phyloP scores from a whole-genome alignment of 2,888 invertebrate genomes.

The Ichneumoninae sp. region DNA sequence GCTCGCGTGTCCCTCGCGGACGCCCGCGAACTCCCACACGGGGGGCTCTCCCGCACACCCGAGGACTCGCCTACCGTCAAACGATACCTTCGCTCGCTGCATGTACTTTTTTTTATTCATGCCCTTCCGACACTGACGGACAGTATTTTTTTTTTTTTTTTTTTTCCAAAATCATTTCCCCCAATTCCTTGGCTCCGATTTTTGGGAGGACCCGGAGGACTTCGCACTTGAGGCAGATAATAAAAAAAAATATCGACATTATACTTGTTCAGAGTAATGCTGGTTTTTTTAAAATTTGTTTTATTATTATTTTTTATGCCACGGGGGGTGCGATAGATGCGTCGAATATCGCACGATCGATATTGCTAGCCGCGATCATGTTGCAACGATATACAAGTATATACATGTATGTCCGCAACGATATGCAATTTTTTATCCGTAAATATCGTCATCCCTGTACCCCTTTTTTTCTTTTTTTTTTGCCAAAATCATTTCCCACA shows the following conservation, averaged over 20 bases:
- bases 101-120: conserved; percentile 12
- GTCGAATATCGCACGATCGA: conserved; percentile 71
- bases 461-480: conserved; percentile 4
- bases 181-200: neutral
- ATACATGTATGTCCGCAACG: neutral
- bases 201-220: neutral
- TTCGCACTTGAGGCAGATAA: neutral
- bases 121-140: conserved; percentile 4
- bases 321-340: conserved; percentile 1
- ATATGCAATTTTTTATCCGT: conserved; percentile 44
- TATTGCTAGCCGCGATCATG: conserved; percentile 55
- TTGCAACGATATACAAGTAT: conserved; percentile 17
- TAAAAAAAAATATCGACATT: neutral
- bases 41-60: conserved; percentile 41
- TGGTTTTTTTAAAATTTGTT: neutral
- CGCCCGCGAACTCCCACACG: conserved; percentile 60
- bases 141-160: neutral
- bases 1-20: conserved; percentile 79
- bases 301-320: neutral
- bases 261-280: neutral
- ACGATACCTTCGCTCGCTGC: conserved; percentile 35
- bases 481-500: neutral
- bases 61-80: conserved; percentile 9
- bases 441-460: conserved; percentile 33
- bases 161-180: neutral